Evolutionary conservation across 2,113 vertebrate species (phyloP).

Genomic region (Pluvianellus socialis): DNA sequence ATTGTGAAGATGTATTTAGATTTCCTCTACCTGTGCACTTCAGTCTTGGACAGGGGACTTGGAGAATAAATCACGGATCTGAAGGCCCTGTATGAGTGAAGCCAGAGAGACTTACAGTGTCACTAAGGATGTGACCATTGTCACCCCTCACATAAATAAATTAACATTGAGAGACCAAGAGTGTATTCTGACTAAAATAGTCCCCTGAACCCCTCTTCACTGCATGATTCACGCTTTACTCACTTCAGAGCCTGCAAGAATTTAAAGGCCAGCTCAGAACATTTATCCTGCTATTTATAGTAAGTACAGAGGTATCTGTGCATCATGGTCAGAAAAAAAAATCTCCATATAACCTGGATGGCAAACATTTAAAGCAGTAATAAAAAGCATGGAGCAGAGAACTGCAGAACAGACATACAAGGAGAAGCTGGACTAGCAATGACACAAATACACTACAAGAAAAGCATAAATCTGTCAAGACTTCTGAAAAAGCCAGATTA

Average conservation of each 20-base stretch:
- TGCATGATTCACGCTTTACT: not conserved
- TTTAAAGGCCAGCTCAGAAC: conserved; percentile 22
- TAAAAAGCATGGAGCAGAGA: not conserved
- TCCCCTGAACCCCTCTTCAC: not conserved
- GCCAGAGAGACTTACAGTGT: not conserved
- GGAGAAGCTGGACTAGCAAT: not conserved
- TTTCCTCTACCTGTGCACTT: not conserved
- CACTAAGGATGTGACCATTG: not conserved
- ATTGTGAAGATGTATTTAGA: not conserved
- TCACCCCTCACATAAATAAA: not conserved
- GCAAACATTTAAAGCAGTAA: not conserved
- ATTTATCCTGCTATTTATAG: conserved; percentile 1
- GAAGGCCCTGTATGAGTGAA: not conserved
- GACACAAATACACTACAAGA: not conserved
- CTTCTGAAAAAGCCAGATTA: not conserved
- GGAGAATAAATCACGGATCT: not conserved
- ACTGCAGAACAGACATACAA: not conserved
- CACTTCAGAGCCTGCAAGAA: not conserved
- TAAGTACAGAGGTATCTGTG: not conserved
- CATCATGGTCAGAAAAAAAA: not conserved
- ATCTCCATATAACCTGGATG: not conserved
- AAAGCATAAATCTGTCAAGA: not conserved
- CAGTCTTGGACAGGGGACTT: not conserved
- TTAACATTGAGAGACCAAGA: not conserved
- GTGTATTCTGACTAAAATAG: not conserved